Evolutionary conservation across 2,797 vertebrate genomes (phyloP).

Genomic region (Alectoris magna): DNA sequence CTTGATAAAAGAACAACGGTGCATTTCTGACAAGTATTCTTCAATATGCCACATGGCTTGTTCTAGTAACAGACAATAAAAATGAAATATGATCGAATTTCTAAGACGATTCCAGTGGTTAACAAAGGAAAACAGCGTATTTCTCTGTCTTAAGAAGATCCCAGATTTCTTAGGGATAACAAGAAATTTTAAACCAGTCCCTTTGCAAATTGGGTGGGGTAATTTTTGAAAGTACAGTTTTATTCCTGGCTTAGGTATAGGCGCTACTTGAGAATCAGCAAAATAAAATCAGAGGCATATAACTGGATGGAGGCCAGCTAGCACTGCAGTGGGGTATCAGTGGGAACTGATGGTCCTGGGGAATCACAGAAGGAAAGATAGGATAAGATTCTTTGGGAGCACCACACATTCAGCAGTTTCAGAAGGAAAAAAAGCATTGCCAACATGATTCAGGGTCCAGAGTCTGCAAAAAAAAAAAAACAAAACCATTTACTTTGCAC

Average conservation of each 20-base stretch:
- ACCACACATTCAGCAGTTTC: not conserved
- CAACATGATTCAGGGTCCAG: not conserved
- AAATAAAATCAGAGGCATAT: not conserved
- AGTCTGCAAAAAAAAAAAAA: not conserved
- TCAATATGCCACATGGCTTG: constrained; percentile 55
- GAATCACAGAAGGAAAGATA: not conserved
- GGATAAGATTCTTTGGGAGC: not conserved
- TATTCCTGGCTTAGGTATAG: not conserved
- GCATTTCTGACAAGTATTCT: constrained; percentile 67
- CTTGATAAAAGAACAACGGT: constrained; percentile 63
- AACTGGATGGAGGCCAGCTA: not conserved
- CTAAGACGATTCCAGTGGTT: constrained; percentile 33
- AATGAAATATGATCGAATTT: constrained; percentile 60
- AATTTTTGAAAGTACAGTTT: not conserved
- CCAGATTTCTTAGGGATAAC: not conserved
- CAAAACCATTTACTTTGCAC: not conserved
- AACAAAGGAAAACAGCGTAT: not conserved
- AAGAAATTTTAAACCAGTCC: not conserved
- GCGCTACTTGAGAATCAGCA: not conserved
- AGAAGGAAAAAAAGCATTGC: not conserved
- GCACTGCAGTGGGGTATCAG: not conserved
- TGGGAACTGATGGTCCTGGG: not conserved
- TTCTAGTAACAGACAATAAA: constrained; percentile 71
- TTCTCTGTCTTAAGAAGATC: not conserved
- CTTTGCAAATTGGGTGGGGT: not conserved